These are phyloP conservation scores for Babyrousa celebensis DNA, from an alignment of 2,797 vertebrate genomes.

Conservation along the genomic window DNA sequence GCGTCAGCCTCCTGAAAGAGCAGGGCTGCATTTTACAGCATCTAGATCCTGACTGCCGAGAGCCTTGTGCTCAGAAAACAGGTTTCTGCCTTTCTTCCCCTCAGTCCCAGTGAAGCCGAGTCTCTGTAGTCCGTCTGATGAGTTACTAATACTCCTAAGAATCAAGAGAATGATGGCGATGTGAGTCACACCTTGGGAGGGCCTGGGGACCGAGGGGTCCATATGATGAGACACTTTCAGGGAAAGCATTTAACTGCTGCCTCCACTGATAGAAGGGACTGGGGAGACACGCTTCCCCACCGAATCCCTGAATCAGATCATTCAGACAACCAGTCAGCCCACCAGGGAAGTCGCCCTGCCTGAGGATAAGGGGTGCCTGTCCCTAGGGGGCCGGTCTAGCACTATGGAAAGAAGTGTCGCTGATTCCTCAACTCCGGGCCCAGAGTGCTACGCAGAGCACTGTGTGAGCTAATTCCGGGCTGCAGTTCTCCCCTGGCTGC, in stretches of 20 bases:
- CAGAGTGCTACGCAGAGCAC: neutral
- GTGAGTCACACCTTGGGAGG: neutral
- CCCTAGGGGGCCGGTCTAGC: fast-evolving
- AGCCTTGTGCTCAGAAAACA: neutral
- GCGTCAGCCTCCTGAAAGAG: neutral
- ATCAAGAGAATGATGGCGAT: neutral
- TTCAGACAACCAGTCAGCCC: neutral
- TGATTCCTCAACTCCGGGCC: neutral
- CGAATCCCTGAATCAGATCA: neutral
- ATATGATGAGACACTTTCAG: neutral
- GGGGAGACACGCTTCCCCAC: neutral
- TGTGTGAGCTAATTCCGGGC: neutral
- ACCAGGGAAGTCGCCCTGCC: neutral
- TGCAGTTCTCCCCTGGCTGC: neutral
- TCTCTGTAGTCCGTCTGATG: neutral
- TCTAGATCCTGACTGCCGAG: neutral
- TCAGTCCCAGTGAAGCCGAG: neutral
- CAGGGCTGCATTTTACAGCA: neutral
- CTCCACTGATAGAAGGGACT: neutral
- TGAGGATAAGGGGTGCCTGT: neutral
- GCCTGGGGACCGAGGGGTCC: neutral
- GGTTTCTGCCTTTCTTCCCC: neutral
- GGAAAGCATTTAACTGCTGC: neutral
- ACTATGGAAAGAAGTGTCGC: neutral
- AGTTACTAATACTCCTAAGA: neutral